Evolutionary conservation across 2,113 vertebrate species (phyloP), one percentile per base, ranked within the genome.

Genomic region (Malaclemys terrapin): DNA sequence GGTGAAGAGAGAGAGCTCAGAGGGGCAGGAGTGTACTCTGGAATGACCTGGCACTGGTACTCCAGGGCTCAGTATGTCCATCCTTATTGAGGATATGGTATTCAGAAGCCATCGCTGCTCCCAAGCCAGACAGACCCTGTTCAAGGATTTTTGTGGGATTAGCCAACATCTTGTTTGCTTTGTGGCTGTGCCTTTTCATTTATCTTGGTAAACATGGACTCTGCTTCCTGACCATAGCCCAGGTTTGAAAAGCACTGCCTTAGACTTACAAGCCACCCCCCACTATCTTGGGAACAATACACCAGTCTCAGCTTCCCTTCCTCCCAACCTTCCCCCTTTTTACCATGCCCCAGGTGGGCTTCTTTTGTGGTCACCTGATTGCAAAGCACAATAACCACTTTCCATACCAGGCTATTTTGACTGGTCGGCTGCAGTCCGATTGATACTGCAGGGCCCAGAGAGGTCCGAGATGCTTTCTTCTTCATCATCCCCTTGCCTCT

Each of bases 401-500:
- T 42, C 62, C 56, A 78, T 29, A 62, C 69, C 17, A 16, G 78
- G 56, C 89, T 57, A 25, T 59, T 83, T 7, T 7, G 20, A 0
- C 11, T 42, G 87, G 88, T 42, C 72, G 31, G 79, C 54, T 42
- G 1, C 1, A 19, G 52, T 42, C 72, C 5, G 10, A 11, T 45
- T 45, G 12, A 45, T 42, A 76, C 72, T 69, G 31, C 50, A 25
- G 49, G 13, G 20, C 1, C 31, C 50, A 0, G 52, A 69, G 65
- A 69, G 4, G 3, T 16, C 27, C 0, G 1, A 7, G 38, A 10
- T 12, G 2, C 5, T 1, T 0, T 5, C 2, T 8, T 24, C 75
- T 27, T 42, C 72, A 10, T n/a, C 8, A 6, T 78, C 10, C 4
- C 53, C n/a, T 72, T 72, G n/a, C n/a, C n/a, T 38, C 35, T 72